Base-by-base conservation (phyloP, 2,888 invertebrate genomes). In the Agrochola litura region DNA sequence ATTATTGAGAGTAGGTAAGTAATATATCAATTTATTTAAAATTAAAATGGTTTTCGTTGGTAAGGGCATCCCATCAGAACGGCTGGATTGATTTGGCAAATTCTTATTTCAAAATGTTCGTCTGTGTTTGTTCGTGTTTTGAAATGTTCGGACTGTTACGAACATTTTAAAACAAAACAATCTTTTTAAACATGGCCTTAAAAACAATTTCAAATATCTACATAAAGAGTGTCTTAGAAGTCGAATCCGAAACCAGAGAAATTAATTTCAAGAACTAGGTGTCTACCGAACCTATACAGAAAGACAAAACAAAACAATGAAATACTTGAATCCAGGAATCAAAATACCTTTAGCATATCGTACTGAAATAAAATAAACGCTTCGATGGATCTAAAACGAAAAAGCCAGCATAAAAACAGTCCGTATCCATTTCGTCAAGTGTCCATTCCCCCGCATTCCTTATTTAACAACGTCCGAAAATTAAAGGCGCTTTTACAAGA, bases 391-490 rank as follows among this genome's bases (percentile, higher is more conserved):
- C 80, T 76, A 86, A 83, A 90, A 89, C 86, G 89, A 89, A 89
- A 89, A 82, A 79, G 80, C 81, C 60, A 78, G 58, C 70, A 86
- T 81, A 85, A 82, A 83, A 78, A 52, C 75, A 69, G 71, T 78
- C 78, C 81, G 78, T 81, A 89, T 89, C 88, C 84, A 88, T 89
- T 90, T 82, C 87, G 90, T 89, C 86, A 91, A 92, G 91, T 89
- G 90, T 87, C 88, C 91, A 86, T 87, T 87, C 86, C 83, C 89
- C 89, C 91, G 92, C 95, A 96, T 96, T 95, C 95, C 95, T 96
- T 96, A 96, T 96, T 96, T 95, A 96, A 89, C 91, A 91, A 86
- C 90, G 95, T 94, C 96, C 95, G 93, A 95, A 94, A 95, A 94
- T 94, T 93, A 93, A 93, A 94, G 93, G 91, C 89, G 92, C 91